phyloP scores from a whole-genome alignment of 1,140 invertebrate species.

The Drosophila murphyi region DNA sequence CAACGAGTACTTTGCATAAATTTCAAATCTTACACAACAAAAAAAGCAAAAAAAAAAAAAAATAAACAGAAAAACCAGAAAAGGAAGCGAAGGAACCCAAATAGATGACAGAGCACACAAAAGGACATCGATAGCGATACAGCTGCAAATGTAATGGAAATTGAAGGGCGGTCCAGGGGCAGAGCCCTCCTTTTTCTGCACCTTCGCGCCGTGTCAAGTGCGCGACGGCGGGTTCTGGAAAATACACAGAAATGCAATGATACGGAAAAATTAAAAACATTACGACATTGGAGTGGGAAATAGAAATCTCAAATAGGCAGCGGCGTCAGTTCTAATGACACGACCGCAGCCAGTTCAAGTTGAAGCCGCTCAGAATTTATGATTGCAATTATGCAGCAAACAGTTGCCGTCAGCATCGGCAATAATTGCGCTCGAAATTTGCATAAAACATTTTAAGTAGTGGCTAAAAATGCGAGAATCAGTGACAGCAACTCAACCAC shows the following conservation, averaged over 20 bases:
- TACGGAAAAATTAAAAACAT: slow-evolving; percentile 83
- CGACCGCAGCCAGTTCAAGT: slow-evolving; percentile 63
- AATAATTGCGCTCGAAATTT: slow-evolving; percentile 77
- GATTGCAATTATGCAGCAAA: slow-evolving; percentile 73
- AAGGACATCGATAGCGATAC: slow-evolving; percentile 77
- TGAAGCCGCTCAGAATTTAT: slow-evolving; percentile 66
- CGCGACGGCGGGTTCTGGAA: slow-evolving; percentile 32
- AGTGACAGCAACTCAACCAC: neutral
- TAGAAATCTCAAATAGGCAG: slow-evolving; percentile 68
- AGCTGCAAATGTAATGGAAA: slow-evolving; percentile 81
- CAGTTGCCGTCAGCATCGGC: slow-evolving; percentile 58
- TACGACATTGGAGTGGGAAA: slow-evolving; percentile 28
- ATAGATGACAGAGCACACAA: slow-evolving; percentile 77
- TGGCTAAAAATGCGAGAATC: slow-evolving; percentile 49
- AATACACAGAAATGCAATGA: slow-evolving; percentile 73
- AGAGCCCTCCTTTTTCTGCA: slow-evolving; percentile 20
- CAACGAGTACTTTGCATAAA: slow-evolving; percentile 81
- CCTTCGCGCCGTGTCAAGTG: slow-evolving; percentile 75
- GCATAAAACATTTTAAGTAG: slow-evolving; percentile 73
- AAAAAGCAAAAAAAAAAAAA: slow-evolving; percentile 19
- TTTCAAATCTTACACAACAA: slow-evolving; percentile 69
- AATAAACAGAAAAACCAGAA: slow-evolving; percentile 34
- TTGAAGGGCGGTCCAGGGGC: slow-evolving; percentile 63
- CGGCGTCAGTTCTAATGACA: slow-evolving; percentile 47
- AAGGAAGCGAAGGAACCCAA: slow-evolving; percentile 54